Evolutionary conservation across 2,797 vertebrate genomes (phyloP), one percentile per base, ranked within the genome.

Genomic region (Amniataba percoides): DNA sequence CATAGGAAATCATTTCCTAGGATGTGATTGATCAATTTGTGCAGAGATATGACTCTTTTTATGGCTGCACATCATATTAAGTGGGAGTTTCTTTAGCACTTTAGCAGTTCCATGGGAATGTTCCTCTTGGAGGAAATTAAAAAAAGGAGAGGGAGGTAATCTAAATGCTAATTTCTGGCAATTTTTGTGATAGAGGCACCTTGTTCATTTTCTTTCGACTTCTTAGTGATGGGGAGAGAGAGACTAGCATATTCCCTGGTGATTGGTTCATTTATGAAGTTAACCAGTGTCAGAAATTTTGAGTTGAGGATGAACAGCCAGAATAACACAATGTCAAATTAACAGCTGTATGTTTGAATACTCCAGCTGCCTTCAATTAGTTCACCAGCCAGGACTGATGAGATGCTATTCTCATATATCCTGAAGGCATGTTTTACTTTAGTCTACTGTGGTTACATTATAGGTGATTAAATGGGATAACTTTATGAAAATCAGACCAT

Each of bases 81-180:
- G 51, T 73, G 52, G 55, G 39, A 75, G 4, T 42, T 81, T 73
- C 51, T 77, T 73, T 13, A 49, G 46, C 65, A 53, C 16, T 69
- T 31, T 46, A 31, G 36, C 21, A 52, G 27, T 68, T 80, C 42
- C 52, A 63, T 34, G 13, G 36, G 40, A 77, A 61, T 39, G 31
- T 80, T 76, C 49, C 61, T 74, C 34, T 45, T 27, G 40, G 62
- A 78, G 48, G 40, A 77, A 60, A 75, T 77, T 59, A 21, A 45
- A 70, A 58, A 65, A 59, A 6, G 5, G 5, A 11, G 1, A 7
- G 2, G 9, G 34, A 45, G n/a, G 53, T 86, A 71, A 84, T 90
- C 77, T 87, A 86, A 87, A 89, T 89, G 80, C 74, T 57, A 81
- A 84, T 84, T 84, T 80, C 51, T 74, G 36, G 36, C 81, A 49